A percentile compares a stretch with the other conserved stretches of the same genome.
Evolutionary conservation across 2,797 vertebrate species (phyloP).

Genomic region (Sebastes matsubarae): DNA sequence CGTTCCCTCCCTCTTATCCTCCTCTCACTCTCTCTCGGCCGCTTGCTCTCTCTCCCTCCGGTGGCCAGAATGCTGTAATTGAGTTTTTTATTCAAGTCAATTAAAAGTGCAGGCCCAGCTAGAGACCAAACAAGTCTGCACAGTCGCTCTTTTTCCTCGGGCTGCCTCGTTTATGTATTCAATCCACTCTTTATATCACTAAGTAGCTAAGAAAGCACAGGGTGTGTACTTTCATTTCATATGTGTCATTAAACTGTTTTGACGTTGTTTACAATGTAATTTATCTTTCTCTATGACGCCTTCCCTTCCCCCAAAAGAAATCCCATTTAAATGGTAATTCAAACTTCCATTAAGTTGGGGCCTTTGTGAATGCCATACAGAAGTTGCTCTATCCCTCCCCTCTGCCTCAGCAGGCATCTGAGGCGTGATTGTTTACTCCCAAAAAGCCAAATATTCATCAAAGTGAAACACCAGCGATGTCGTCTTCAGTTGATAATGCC

Average conservation of each 20-base stretch:
- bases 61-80: conserved; percentile 78
- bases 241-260: conserved; percentile 84
- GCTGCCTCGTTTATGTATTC: conserved; percentile 74
- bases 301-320: conserved; percentile 74
- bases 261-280: conserved; percentile 85
- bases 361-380: conserved; percentile 75
- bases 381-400: conserved; percentile 67
- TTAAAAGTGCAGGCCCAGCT: conserved; percentile 76
- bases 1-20: conserved; percentile 31
- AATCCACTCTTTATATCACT: conserved; percentile 72
- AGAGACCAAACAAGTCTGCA: conserved; percentile 76
- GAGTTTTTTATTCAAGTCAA: conserved; percentile 82
- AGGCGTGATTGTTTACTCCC: conserved; percentile 72
- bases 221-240: conserved; percentile 78
- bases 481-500: conserved; percentile 57
- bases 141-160: conserved; percentile 45
- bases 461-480: conserved; percentile 50
- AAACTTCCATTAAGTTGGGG: conserved; percentile 80
- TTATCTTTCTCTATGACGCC: conserved; percentile 79
- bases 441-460: conserved; percentile 78
- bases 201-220: conserved; percentile 69
- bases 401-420: conserved; percentile 64
- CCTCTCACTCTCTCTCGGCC: conserved; percentile 24
- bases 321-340: conserved; percentile 87
- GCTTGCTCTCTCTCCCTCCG: conserved; percentile 65